phyloP scores from a whole-genome alignment of 2,888 invertebrate species.

The Heteromyza rotundicornis region DNA sequence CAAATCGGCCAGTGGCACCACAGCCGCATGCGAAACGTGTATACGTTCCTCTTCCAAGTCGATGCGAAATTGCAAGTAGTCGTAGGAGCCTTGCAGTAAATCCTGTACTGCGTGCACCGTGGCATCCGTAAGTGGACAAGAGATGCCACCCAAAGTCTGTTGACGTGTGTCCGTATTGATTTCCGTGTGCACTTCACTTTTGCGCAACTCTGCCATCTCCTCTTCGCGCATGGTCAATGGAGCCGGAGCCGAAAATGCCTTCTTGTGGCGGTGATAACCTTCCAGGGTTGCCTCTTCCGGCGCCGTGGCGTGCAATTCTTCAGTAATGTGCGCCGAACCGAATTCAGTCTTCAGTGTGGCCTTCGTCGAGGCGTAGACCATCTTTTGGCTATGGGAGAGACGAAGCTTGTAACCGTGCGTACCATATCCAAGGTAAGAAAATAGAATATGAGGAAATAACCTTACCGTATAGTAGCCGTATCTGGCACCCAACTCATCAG shows the following conservation, averaged over 20 bases:
- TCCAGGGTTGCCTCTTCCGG: conserved; percentile 81
- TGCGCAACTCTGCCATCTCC: conserved; percentile 79
- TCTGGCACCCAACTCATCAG: conserved; percentile 96
- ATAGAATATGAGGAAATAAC: conserved; percentile 34
- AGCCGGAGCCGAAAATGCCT: conserved; percentile 80
- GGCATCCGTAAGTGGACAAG: conserved; percentile 85
- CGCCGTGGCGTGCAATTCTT: conserved; percentile 90
- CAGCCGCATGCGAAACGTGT: conserved; percentile 77
- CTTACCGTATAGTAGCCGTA: conserved; percentile 81
- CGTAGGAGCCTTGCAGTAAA: conserved; percentile 75
- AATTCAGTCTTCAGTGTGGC: conserved; percentile 97
- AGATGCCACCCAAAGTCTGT: conserved; percentile 88
- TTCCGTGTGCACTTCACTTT: conserved; percentile 74
- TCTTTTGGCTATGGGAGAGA: conserved; percentile 71
- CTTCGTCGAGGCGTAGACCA: conserved; percentile 97
- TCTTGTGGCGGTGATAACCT: conserved; percentile 82
- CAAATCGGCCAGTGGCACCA: conserved; percentile 71
- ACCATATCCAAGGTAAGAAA: background rate
- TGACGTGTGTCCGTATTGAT: conserved; percentile 83
- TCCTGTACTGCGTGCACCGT: conserved; percentile 78
- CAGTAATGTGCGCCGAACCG: conserved; percentile 90
- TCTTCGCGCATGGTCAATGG: conserved; percentile 90
- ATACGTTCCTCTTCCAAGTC: conserved; percentile 77
- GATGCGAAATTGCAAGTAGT: conserved; percentile 79
- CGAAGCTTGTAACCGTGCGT: conserved; percentile 73